A percentile compares a stretch with the other conserved stretches of the same genome.
phyloP scores from a whole-genome alignment of 2,113 vertebrate genomes.

The Oreamnos americanus region DNA sequence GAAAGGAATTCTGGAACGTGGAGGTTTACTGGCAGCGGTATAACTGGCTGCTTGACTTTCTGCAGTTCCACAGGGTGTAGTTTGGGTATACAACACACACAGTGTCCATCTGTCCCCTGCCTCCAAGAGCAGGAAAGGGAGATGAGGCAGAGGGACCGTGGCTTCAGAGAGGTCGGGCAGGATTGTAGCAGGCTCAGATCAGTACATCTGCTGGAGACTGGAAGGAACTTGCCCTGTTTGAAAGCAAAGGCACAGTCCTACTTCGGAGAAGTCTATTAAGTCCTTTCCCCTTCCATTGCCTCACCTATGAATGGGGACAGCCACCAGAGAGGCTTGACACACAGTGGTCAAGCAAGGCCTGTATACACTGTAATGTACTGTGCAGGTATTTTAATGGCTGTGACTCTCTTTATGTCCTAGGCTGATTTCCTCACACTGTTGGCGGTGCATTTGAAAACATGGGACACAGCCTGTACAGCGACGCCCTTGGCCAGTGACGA shows the following conservation, averaged over 20 bases:
- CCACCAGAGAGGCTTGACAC: background rate
- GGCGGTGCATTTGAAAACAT: background rate
- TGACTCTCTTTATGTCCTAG: background rate
- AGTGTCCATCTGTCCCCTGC: background rate
- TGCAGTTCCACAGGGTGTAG: background rate
- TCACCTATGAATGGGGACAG: background rate
- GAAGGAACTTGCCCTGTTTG: background rate
- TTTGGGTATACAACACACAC: rapidly evolving
- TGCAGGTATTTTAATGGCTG: background rate
- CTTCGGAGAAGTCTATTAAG: background rate
- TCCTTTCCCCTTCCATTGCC: background rate
- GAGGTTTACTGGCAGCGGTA: background rate
- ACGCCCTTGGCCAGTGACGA: background rate
- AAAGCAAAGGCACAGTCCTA: background rate
- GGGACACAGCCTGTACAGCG: background rate
- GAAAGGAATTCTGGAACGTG: background rate
- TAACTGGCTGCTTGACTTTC: background rate
- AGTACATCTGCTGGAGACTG: background rate
- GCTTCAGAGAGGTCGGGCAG: background rate
- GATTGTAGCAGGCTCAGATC: background rate
- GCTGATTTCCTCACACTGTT: background rate
- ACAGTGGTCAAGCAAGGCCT: background rate
- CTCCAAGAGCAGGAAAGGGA: background rate
- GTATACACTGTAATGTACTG: background rate
- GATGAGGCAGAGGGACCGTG: background rate